A percentile compares a stretch with the other conserved stretches of the same genome.
Evolutionary conservation across 2,113 vertebrate species (phyloP).

Genomic region (Erythrocercus mccallii): DNA sequence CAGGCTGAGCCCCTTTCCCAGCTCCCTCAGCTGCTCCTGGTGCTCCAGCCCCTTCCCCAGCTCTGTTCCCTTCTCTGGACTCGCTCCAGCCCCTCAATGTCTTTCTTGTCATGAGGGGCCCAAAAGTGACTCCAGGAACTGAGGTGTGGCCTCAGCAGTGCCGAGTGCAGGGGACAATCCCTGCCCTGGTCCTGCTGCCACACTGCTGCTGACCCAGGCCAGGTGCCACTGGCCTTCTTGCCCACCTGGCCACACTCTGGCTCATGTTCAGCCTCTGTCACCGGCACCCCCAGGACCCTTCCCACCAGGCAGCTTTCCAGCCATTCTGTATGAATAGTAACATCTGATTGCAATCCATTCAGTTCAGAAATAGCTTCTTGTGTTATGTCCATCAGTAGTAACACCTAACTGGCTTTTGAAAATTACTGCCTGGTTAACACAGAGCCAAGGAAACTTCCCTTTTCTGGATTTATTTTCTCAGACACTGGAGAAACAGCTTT

Average conservation of each 20-base stretch:
- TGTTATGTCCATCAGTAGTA: background rate
- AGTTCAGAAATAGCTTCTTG: background rate
- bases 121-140: background rate
- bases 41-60: background rate
- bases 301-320: background rate
- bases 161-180: background rate
- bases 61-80: background rate
- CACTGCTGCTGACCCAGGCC: background rate
- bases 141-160: background rate
- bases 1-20: background rate
- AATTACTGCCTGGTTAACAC: background rate
- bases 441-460: background rate
- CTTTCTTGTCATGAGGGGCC: background rate
- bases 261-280: background rate
- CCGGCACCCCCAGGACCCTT: background rate
- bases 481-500: background rate
- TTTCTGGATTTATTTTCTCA: background rate
- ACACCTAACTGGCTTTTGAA: background rate
- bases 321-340: background rate
- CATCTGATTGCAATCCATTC: background rate
- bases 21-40: background rate
- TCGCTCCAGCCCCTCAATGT: rapidly evolving
- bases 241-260: background rate
- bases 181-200: background rate
- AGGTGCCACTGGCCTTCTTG: background rate